These are phyloP conservation scores for Drosophila eohydei DNA, from an alignment of 2,888 invertebrate species.

Conservation along the genomic window DNA sequence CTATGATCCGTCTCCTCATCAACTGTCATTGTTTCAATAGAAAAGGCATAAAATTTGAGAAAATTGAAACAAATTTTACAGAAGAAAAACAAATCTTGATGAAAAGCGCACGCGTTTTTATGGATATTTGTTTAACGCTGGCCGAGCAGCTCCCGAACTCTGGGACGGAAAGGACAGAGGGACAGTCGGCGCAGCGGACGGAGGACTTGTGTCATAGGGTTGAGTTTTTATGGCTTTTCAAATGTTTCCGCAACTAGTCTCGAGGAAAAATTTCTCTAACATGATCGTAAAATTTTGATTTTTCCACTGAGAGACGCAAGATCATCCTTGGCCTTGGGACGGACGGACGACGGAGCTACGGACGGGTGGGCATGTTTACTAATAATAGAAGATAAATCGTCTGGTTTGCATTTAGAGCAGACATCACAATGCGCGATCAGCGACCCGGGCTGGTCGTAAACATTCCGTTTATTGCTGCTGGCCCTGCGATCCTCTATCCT, in stretches of 20 bases:
- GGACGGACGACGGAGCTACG: slow-evolving; percentile 1
- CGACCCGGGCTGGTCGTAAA: slow-evolving; percentile 63
- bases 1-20: slow-evolving; percentile 32
- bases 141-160: slow-evolving; percentile 19
- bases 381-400: slow-evolving; percentile 78
- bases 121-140: slow-evolving; percentile 72
- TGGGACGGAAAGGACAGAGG: not conserved
- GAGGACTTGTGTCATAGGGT: slow-evolving; percentile 58
- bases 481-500: slow-evolving; percentile 64
- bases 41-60: slow-evolving; percentile 78
- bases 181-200: not conserved
- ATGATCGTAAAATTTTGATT: slow-evolving; percentile 76
- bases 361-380: slow-evolving; percentile 66
- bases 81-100: slow-evolving; percentile 64
- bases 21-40: slow-evolving; percentile 75
- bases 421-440: slow-evolving; percentile 74
- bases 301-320: slow-evolving; percentile 59
- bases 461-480: slow-evolving; percentile 45
- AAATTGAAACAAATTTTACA: slow-evolving; percentile 72
- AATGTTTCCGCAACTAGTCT: slow-evolving; percentile 74
- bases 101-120: slow-evolving; percentile 64
- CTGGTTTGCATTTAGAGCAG: slow-evolving; percentile 82
- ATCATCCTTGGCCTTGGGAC: slow-evolving; percentile 76
- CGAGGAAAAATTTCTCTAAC: slow-evolving; percentile 27
- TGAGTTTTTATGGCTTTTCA: slow-evolving; percentile 77